These are phyloP conservation scores for Cladopsammia gracilis DNA, from an alignment of 64 coral and sea anemone species.

Conservation along the genomic window DNA sequence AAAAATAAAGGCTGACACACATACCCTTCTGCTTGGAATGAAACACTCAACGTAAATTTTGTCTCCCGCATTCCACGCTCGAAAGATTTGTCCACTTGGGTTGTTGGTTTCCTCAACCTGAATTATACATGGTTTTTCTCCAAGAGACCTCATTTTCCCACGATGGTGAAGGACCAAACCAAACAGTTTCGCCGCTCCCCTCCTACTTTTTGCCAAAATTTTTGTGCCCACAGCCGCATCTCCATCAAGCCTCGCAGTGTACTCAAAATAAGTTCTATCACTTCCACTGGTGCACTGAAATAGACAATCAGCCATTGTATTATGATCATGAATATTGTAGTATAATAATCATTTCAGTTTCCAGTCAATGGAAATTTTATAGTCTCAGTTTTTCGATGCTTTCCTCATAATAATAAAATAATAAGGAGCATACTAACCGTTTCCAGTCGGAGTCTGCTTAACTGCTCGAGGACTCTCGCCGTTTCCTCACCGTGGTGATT, in stretches of 20 bases:
- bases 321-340: neutral
- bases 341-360: no score
- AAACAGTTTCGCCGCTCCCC: neutral
- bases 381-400: no score
- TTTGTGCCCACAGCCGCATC: neutral
- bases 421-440: neutral
- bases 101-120: neutral
- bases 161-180: neutral
- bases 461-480: neutral
- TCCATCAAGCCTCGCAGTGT: no score
- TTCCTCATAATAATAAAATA: no score
- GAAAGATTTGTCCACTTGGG: neutral
- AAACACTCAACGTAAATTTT: conserved; percentile 1
- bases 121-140: neutral
- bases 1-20: no score
- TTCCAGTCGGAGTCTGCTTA: neutral
- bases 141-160: neutral
- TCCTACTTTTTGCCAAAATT: neutral
- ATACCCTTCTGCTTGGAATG: neutral
- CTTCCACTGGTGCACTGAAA: neutral
- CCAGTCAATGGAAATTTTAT: no score
- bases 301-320: neutral
- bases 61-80: neutral
- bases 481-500: neutral
- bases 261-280: neutral